Evolutionary conservation across 2,113 vertebrate genomes (phyloP).

Genomic region (Oncorhynchus kisutch): DNA sequence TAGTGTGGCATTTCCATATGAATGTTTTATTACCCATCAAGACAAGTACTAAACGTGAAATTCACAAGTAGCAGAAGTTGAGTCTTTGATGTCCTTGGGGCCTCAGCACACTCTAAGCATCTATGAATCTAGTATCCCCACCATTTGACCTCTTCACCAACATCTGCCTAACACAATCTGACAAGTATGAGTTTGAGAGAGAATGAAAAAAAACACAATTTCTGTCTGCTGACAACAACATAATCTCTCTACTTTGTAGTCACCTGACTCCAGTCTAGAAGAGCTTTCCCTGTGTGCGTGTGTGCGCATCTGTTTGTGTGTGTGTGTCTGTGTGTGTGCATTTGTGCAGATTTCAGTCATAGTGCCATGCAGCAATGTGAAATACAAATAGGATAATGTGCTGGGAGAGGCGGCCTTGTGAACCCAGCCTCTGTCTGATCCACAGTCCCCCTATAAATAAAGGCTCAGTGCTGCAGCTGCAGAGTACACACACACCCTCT

Average conservation of each 20-base stretch:
- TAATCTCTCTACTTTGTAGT: not conserved
- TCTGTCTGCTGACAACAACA: not conserved
- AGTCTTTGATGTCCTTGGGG: no score
- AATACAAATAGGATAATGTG: conserved; percentile 25
- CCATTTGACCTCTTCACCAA: no score
- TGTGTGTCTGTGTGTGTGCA: not conserved
- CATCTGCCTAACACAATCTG: not conserved
- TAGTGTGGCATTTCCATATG: not conserved
- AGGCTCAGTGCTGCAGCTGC: conserved; percentile 35
- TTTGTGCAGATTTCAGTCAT: conserved; percentile 35
- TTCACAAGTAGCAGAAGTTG: not conserved
- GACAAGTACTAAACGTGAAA: not conserved
- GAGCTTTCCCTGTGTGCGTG: not conserved
- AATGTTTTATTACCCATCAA: not conserved
- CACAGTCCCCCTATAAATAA: conserved; percentile 52
- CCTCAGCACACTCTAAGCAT: no score
- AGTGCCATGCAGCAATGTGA: conserved; percentile 22
- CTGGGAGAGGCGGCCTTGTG: conserved; percentile 44
- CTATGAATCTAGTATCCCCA: no score
- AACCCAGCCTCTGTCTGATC: conserved; percentile 35
- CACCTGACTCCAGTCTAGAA: conserved; percentile 5
- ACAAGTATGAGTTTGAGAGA: not conserved
- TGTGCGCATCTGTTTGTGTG: not conserved
- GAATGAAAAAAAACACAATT: not conserved
- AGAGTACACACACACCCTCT: conserved; percentile 7